Percentiles rank a stretch among this genome's conserved stretches.
Conservation (phyloP, 2,888 invertebrate genomes). For the Myathropa florea region DNA sequence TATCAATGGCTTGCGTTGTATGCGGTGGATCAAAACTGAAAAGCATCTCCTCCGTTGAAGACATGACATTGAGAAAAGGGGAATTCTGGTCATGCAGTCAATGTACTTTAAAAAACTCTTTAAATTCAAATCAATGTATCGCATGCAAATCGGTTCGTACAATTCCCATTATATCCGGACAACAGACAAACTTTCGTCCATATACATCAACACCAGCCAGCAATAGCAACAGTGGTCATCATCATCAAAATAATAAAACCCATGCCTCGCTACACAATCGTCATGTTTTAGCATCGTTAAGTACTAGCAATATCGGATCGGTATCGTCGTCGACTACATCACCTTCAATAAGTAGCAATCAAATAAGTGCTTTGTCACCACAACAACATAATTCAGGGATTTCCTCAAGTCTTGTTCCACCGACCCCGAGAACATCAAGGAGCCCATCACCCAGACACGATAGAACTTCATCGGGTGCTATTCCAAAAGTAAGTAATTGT, state of each 20-base stretch:
- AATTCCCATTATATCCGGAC: conserved; percentile 77
- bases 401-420: conserved; percentile 74
- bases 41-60: conserved; percentile 84
- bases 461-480: conserved; percentile 73
- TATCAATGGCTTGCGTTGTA: conserved; percentile 89
- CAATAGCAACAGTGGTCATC: conserved; percentile 54
- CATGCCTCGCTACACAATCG: conserved; percentile 73
- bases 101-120: conserved; percentile 91
- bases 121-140: conserved; percentile 85
- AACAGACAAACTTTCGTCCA: conserved; percentile 75
- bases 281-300: conserved; percentile 71
- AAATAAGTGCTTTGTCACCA: conserved; percentile 72
- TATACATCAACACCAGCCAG: conserved; percentile 73
- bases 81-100: conserved; percentile 90
- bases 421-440: conserved; percentile 77
- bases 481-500: conserved; percentile 64
- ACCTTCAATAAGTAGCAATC: conserved; percentile 73
- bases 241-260: conserved; percentile 69
- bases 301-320: conserved; percentile 63
- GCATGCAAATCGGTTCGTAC: conserved; percentile 87
- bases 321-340: conserved; percentile 46
- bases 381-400: conserved; percentile 61
- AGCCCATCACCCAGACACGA: conserved; percentile 83
- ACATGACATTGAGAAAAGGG: conserved; percentile 86
- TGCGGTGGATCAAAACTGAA: conserved; percentile 92